Percentiles rank a stretch among this genome's conserved stretches.
phyloP scores from a whole-genome alignment of 2,113 vertebrate species.

The Ciconia stormi region DNA sequence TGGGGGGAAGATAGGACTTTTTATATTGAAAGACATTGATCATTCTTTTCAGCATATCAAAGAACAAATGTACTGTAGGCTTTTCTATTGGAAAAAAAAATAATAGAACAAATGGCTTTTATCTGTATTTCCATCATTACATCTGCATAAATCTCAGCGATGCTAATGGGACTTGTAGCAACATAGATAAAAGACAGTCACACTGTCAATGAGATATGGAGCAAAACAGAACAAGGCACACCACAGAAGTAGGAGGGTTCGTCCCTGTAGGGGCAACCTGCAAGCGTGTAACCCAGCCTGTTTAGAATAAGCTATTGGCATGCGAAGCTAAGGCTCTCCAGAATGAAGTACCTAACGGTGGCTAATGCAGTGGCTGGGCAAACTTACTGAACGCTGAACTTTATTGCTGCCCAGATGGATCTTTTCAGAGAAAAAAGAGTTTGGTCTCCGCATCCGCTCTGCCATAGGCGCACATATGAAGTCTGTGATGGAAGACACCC shows the following conservation, averaged over 20 bases:
- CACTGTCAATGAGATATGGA: not conserved
- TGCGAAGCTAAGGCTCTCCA: not conserved
- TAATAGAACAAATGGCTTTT: not conserved
- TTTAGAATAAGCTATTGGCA: not conserved
- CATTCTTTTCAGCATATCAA: slow-evolving; percentile 35
- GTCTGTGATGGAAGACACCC: not conserved
- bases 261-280: not conserved
- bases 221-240: not conserved
- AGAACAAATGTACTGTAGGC: not conserved
- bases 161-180: not conserved
- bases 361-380: not conserved
- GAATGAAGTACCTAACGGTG: not conserved
- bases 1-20: not conserved
- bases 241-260: not conserved
- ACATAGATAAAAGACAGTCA: not conserved
- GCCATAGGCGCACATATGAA: fast-evolving
- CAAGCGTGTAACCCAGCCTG: not conserved
- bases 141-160: not conserved
- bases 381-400: not conserved
- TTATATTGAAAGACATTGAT: slow-evolving; percentile 10
- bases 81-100: not conserved
- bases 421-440: not conserved
- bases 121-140: not conserved
- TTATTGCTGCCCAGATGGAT: not conserved
- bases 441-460: not conserved